These are phyloP conservation scores for Erpobdella octoculata DNA, from an alignment of 2,888 invertebrate species.

Conservation along the genomic window DNA sequence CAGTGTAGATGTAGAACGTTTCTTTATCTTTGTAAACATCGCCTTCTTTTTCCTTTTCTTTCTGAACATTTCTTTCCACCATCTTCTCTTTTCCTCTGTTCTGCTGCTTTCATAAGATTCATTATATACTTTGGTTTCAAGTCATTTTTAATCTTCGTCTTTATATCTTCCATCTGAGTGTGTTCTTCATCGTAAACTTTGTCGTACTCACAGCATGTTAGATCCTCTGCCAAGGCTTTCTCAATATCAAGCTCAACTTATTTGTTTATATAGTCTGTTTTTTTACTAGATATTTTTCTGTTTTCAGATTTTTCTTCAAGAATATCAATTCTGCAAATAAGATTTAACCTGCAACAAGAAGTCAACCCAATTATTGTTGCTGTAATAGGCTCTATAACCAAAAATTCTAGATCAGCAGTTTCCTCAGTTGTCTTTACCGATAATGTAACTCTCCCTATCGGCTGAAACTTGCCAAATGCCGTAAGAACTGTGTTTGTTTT, in stretches of 20 bases:
- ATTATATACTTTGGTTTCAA: conserved; percentile 82
- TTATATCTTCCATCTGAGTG: conserved; percentile 62
- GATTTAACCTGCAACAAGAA: too few relatives aligned
- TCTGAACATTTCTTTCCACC: conserved; percentile 73
- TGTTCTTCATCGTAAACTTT: conserved; percentile 88
- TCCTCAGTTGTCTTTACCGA: too few relatives aligned
- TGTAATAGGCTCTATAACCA: too few relatives aligned
- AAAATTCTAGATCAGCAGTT: too few relatives aligned
- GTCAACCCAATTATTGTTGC: too few relatives aligned
- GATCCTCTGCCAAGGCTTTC: conserved; percentile 80
- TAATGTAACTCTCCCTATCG: too few relatives aligned
- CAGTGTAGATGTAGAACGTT: conserved; percentile 87
- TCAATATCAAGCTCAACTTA: conserved; percentile 56
- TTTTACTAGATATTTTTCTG: too few relatives aligned
- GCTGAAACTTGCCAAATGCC: too few relatives aligned
- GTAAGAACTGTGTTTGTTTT: too few relatives aligned
- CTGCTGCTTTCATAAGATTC: conserved; percentile 73
- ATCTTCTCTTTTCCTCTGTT: conserved; percentile 72
- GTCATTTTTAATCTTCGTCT: conserved; percentile 58
- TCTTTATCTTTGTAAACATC: conserved; percentile 88
- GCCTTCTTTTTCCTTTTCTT: conserved; percentile 88
- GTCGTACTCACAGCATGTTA: conserved; percentile 90
- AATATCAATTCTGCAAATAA: too few relatives aligned
- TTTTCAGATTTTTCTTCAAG: too few relatives aligned
- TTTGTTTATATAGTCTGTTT: too few relatives aligned